Base-by-base conservation (phyloP, 2,113 vertebrate genomes). In the Semnornis frantzii region DNA sequence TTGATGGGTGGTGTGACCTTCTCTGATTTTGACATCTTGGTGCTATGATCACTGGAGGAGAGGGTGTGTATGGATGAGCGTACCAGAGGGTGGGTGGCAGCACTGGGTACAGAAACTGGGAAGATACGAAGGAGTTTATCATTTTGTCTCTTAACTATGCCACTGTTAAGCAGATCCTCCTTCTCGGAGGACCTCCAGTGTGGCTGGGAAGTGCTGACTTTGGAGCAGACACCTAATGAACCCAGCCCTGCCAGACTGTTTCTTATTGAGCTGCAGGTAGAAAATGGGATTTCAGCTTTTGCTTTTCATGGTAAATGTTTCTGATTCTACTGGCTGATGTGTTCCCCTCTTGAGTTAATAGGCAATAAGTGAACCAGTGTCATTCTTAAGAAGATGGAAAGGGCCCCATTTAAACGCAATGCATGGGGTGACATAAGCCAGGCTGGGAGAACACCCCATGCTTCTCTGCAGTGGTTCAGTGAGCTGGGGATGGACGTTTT, bases 231-330 rank as follows among this genome's bases (percentile, higher is more conserved):
- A 0, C 15, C 20, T 54, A 20, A 88, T 11, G 37, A 81, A 28
- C 4, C 1, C 19, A 77, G 82, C 48, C 57, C 71, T 79, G 92
- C 90, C 89, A 90, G 93, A 62, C 83, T 18, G 5, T 87, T 96
- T 96, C 91, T 94, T 83, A 52, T 91, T 11, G 11, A 94, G 87
- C 68, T 52, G 69, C 0, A 0, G 63, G 52, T 73, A 94, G 91
- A 94, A 97, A 97, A 96, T 89, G 83, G 91, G 91, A 95, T 95
- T 96, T 94, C 87, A 92, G 92, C 75, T 87, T 91, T 93, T 91
- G 72, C 87, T 90, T 90, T 89, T 84, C 91, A 90, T 57, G 85
- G 93, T 92, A 90, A 96, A 94, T 85, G 78, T 95, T 96, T 96
- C 92, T 94, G 95, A 94, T 96, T 96, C 92, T 73, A 52, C 92